Evolutionary conservation across 2,113 vertebrate genomes (phyloP).

Genomic region (Dolichallabes microphthalmus): DNA sequence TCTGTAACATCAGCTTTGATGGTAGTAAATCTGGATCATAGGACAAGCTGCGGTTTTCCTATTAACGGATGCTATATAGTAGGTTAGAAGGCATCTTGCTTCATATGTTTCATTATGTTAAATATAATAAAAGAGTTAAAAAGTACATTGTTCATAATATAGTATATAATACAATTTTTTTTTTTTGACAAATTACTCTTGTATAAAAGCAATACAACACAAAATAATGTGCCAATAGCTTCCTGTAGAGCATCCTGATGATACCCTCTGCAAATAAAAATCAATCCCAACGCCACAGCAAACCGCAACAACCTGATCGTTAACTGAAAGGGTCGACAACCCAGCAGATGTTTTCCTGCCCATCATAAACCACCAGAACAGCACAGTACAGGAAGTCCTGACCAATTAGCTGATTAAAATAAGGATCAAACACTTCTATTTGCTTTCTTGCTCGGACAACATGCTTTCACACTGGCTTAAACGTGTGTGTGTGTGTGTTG

Average conservation of each 20-base stretch:
- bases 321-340: neutral
- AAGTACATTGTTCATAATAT: neutral
- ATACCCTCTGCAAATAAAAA: neutral
- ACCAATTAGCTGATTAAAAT: conserved; percentile 35
- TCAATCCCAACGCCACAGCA: neutral
- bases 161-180: no score
- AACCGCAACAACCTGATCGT: conserved; percentile 22
- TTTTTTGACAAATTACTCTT: no score
- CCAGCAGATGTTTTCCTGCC: conserved; percentile 34
- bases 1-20: neutral
- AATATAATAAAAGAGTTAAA: neutral
- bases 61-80: no score
- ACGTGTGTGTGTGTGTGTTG: neutral
- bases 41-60: neutral
- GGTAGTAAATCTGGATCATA: neutral
- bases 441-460: conserved; percentile 1
- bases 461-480: neutral
- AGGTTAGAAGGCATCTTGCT: no score
- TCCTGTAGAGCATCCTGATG: neutral
- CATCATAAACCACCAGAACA: conserved; percentile 29
- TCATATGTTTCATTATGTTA: neutral
- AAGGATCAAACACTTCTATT: conserved; percentile 11
- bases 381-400: conserved; percentile 4
- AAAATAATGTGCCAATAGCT: neutral
- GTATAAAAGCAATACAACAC: neutral